Evolutionary conservation across 2,888 invertebrate species (phyloP).

Genomic region (Dendrolimus pini): DNA sequence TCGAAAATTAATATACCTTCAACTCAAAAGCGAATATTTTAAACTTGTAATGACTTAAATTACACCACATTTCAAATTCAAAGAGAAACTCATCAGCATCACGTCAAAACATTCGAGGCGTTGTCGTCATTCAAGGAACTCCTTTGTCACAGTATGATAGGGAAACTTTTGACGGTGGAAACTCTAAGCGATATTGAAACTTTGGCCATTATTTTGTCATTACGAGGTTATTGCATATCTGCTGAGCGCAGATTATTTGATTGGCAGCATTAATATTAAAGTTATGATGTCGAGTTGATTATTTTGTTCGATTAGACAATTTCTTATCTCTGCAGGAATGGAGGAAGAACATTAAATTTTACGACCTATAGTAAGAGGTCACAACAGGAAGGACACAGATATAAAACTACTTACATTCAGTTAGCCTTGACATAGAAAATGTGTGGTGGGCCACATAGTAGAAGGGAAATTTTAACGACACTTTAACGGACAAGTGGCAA

Average conservation of each 20-base stretch:
- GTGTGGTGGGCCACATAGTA: too few relatives aligned
- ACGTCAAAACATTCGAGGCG: conserved; percentile 7
- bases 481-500: too few relatives aligned
- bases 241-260: not conserved
- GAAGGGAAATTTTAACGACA: too few relatives aligned
- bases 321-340: too few relatives aligned
- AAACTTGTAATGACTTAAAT: not conserved
- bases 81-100: not conserved
- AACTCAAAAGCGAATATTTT: too few relatives aligned
- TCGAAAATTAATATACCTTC: too few relatives aligned
- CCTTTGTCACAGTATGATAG: conserved; percentile 4
- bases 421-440: too few relatives aligned
- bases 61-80: conserved; percentile 1
- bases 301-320: not conserved
- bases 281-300: not conserved
- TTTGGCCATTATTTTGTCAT: not conserved
- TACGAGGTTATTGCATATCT: not conserved
- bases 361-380: too few relatives aligned
- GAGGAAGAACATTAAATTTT: too few relatives aligned
- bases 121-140: conserved; percentile 3
- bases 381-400: too few relatives aligned
- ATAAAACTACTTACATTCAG: too few relatives aligned
- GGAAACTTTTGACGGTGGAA: conserved; percentile 1
- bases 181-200: conserved; percentile 1
- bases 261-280: not conserved